Conservation (phyloP, 2,797 vertebrate genomes). For the Rhynchonycteris naso region DNA sequence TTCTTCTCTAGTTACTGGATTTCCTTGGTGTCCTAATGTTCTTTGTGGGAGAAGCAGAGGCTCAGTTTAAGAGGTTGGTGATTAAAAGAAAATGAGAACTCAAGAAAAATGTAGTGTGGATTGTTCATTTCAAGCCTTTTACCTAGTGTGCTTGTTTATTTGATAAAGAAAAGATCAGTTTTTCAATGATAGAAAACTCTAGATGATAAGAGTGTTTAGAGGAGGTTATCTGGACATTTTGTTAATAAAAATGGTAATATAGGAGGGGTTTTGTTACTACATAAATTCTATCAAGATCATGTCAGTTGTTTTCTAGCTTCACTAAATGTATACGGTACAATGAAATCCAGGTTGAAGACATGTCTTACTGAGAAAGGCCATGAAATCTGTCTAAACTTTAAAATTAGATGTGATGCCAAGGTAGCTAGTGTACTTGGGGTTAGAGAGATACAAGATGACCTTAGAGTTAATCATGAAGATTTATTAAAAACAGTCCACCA, state of each 20-base stretch:
- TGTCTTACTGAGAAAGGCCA: background rate
- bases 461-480: constrained; percentile 26
- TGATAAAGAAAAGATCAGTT: background rate
- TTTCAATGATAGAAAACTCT: constrained; percentile 7
- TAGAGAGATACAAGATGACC: background rate
- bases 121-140: background rate
- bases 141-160: background rate
- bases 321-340: background rate
- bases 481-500: constrained; percentile 5
- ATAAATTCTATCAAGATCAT: background rate
- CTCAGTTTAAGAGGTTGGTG: background rate
- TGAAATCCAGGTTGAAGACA: background rate
- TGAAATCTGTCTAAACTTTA: background rate
- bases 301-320: constrained; percentile 7
- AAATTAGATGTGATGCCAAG: constrained; percentile 1
- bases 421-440: background rate
- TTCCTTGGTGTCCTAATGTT: background rate
- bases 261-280: background rate
- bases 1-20: background rate
- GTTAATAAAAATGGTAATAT: background rate
- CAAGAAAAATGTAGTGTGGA: background rate
- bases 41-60: background rate
- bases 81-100: background rate
- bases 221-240: constrained; percentile 21
- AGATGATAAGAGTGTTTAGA: background rate